phyloP scores from a whole-genome alignment of 1,140 invertebrate species.

The Armadillidium nasatum region DNA sequence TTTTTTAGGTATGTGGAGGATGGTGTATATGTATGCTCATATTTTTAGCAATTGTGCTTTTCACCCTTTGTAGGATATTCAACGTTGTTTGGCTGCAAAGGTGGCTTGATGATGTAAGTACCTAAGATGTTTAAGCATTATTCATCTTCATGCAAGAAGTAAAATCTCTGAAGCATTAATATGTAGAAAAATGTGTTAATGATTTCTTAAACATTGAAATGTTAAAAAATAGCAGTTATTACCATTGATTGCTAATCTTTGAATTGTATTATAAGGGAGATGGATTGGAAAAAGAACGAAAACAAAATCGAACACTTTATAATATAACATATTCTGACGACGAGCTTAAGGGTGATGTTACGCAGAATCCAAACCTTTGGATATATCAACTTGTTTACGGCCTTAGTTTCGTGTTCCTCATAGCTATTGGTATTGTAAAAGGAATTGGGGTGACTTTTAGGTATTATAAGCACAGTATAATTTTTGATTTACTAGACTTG shows the following conservation, averaged over 20 bases:
- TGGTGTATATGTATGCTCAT: slow-evolving; percentile 43
- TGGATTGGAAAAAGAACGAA: slow-evolving; percentile 34
- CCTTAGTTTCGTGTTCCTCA: slow-evolving; percentile 40
- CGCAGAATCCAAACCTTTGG: slow-evolving; percentile 45
- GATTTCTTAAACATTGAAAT: too few relatives aligned
- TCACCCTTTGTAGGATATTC: slow-evolving; percentile 46
- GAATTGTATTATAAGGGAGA: slow-evolving; percentile 17
- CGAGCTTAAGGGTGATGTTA: slow-evolving; percentile 45
- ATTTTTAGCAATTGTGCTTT: slow-evolving; percentile 45
- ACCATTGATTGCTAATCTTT: too few relatives aligned
- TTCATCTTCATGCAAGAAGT: not conserved
- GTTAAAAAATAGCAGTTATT: too few relatives aligned
- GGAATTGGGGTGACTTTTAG: slow-evolving; percentile 43
- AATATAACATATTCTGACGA: slow-evolving; percentile 42
- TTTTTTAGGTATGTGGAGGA: slow-evolving; percentile 47
- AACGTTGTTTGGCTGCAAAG: slow-evolving; percentile 47
- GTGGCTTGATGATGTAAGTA: slow-evolving; percentile 47
- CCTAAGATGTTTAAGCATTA: too few relatives aligned
- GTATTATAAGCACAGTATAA: too few relatives aligned
- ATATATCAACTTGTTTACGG: slow-evolving; percentile 46
- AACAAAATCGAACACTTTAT: slow-evolving; percentile 32
- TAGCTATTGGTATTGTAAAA: slow-evolving; percentile 46
- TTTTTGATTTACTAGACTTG: too few relatives aligned
- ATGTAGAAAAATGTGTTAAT: too few relatives aligned
- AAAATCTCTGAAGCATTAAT: too few relatives aligned